Base-by-base conservation (phyloP, 2,113 vertebrate genomes). In the Clarias macrocephalus region DNA sequence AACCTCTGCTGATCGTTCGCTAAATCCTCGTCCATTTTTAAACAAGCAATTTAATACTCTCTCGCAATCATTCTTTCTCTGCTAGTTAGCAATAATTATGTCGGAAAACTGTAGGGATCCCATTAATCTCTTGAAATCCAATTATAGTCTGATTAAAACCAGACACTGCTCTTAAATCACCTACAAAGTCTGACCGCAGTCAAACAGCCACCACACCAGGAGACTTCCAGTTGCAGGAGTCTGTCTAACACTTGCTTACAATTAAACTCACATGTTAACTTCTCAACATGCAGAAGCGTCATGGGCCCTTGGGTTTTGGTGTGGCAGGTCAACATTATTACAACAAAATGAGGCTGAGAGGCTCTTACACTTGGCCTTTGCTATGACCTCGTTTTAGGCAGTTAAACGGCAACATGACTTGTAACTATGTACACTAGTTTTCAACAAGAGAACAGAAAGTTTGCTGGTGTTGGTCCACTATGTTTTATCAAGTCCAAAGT, bases 141-240 rank as follows among this genome's bases (percentile, higher is more conserved):
- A 72, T 80, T 76, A 37, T 62, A 63, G 28, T 56, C 75, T 80
- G 82, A 65, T 80, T 85, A 57, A 56, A 80, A 42, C 63, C 85
- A 85, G 63, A 89, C 75, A 88, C 54, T 88, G 68, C 87, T 65
- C 60, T 88, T 68, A 88, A 82, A 90, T 90, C 87, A 73, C 76
- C 79, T 57, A 85, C 62, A 72, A 37, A 80, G 87, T 91, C 92
- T 93, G 91, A 94, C 93, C 93, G 92, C 92, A 92, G 72, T 42
- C 80, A 63, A 72, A 86, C 84, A 15, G 37, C 10, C 84, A 62
- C n/a, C 30, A 7, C 54, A 52, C 23, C 72, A 72, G 52, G 52
- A 65, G 77, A 48, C 91, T 92, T 92, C 93, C 92, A 91, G 90
- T 91, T 90, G 87, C 42, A 28, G 91, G 88, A 89, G 90, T 57